A percentile compares a stretch with the other conserved stretches of the same genome.
Conservation (phyloP, 2,797 vertebrate genomes). For the Emydoidea blandingii region DNA sequence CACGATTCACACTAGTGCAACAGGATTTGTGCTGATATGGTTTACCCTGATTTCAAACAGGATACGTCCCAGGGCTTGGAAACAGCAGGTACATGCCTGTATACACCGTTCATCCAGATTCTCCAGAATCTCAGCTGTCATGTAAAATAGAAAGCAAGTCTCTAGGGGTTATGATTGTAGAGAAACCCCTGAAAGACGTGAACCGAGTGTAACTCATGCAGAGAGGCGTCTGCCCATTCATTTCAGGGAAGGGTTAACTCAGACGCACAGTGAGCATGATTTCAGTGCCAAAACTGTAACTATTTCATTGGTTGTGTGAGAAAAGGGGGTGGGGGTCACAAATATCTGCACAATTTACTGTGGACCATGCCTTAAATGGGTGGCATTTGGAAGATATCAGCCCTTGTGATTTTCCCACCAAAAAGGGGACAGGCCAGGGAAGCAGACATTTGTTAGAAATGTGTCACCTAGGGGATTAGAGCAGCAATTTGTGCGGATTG, state of each 20-base stretch:
- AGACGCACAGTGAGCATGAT: background rate
- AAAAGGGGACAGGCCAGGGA: background rate
- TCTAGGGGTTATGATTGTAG: background rate
- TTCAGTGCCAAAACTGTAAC: background rate
- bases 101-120: background rate
- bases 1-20: background rate
- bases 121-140: background rate
- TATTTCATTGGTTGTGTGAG: background rate
- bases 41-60: background rate
- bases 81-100: background rate
- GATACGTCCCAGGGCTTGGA: background rate
- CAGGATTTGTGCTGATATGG: background rate
- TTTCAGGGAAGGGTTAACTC: background rate
- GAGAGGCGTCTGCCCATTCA: background rate
- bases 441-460: rapidly evolving
- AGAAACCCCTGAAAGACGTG: background rate
- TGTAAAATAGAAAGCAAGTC: background rate
- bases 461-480: background rate
- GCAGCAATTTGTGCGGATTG: rapidly evolving
- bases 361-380: background rate
- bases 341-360: background rate
- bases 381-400: background rate
- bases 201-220: background rate
- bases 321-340: too few species aligned
- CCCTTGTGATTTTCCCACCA: background rate